A percentile compares a stretch with the other conserved stretches of the same genome.
Evolutionary conservation across 2,888 invertebrate species (phyloP).

Genomic region (Eretmocerus hayati): DNA sequence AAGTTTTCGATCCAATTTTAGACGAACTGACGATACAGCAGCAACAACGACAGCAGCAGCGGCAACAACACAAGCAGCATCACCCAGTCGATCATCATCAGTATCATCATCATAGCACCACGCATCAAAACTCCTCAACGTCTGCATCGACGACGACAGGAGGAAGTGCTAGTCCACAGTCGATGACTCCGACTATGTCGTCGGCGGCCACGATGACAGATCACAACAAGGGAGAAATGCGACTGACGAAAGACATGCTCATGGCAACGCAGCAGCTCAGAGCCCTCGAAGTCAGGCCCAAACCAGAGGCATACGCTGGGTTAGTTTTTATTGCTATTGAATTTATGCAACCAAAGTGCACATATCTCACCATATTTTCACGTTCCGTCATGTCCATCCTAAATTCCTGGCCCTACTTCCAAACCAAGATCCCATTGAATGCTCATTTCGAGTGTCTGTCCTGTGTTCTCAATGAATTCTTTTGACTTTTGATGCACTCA

Average conservation of each 20-base stretch:
- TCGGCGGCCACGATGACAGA: slow-evolving; percentile 1
- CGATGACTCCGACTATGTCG: background rate
- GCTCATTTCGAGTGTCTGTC: too few species aligned
- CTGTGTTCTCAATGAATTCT: too few species aligned
- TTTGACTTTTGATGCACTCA: too few species aligned
- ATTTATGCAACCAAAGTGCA: too few species aligned
- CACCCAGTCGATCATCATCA: slow-evolving; percentile 9
- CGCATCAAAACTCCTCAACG: slow-evolving; percentile 17
- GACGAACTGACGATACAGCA: slow-evolving; percentile 18
- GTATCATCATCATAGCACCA: slow-evolving; percentile 34
- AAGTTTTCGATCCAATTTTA: slow-evolving; percentile 1
- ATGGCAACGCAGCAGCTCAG: slow-evolving; percentile 71
- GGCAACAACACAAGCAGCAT: background rate
- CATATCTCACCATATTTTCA: slow-evolving; percentile 33
- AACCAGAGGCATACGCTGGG: slow-evolving; percentile 62
- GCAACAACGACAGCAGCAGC: slow-evolving; percentile 15
- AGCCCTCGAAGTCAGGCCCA: slow-evolving; percentile 56
- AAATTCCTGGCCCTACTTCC: background rate
- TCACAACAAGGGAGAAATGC: slow-evolving; percentile 41
- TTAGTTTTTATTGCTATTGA: slow-evolving; percentile 51
- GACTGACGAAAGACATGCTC: slow-evolving; percentile 73
- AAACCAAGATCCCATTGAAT: too few species aligned
- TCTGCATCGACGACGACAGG: slow-evolving; percentile 1
- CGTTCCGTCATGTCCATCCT: slow-evolving; percentile 4
- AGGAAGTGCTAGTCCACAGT: background rate